Conservation (phyloP, 35 echinoderm and acorn worm species). For the Ptychodera flava region DNA sequence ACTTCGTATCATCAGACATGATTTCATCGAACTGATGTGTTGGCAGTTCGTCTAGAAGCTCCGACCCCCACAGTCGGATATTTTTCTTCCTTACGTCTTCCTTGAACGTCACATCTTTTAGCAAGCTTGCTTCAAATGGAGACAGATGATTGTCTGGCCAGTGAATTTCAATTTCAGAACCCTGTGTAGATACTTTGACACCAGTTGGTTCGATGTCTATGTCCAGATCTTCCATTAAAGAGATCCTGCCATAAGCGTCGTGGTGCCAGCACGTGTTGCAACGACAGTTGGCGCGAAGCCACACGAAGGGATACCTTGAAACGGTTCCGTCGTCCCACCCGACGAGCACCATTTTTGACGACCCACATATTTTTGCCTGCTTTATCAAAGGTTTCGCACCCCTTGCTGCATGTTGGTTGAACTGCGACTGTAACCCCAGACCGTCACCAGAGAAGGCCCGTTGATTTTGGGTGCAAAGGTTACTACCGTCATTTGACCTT, state of each 20-base stretch:
- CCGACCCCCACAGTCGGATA: slow-evolving; percentile 22
- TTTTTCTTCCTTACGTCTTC: background rate
- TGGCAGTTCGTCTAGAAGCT: slow-evolving; percentile 28
- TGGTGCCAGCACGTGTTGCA: slow-evolving; percentile 26
- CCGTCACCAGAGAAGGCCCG: too few relatives aligned
- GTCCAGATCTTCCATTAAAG: background rate
- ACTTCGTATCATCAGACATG: slow-evolving; percentile 8
- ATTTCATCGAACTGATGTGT: slow-evolving; percentile 26
- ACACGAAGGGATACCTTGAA: slow-evolving; percentile 38
- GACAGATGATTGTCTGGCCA: slow-evolving; percentile 20
- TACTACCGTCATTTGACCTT: too few relatives aligned
- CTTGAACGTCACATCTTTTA: background rate
- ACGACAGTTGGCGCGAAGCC: slow-evolving; percentile 47
- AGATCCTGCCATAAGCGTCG: background rate
- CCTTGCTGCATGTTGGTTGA: too few relatives aligned
- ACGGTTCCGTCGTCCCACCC: slow-evolving; percentile 11
- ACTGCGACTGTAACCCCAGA: too few relatives aligned
- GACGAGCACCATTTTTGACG: background rate
- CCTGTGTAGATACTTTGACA: background rate
- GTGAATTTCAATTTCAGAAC: background rate
- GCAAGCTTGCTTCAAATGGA: background rate
- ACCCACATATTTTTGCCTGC: background rate
- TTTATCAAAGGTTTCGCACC: background rate
- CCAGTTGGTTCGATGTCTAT: background rate
- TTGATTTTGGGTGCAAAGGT: too few relatives aligned